Percentiles rank a stretch among this genome's conserved stretches.
Conservation (phyloP, 2,113 vertebrate genomes). For the Setophaga coronata region DNA sequence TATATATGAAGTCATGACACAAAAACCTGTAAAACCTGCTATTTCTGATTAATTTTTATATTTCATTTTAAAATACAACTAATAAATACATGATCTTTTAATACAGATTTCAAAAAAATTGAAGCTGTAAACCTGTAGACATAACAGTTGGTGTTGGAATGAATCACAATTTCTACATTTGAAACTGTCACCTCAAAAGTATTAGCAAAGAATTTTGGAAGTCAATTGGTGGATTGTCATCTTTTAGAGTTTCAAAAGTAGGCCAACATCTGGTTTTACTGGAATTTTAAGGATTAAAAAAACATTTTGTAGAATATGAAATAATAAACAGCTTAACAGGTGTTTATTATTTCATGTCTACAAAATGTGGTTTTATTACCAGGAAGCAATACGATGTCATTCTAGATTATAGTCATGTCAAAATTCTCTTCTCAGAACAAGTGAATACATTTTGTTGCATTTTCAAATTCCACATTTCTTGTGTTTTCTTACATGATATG, state of each 20-base stretch:
- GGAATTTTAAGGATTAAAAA: background rate
- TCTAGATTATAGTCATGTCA: background rate
- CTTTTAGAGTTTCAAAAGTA: background rate
- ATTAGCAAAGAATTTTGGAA: background rate
- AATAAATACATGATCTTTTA: background rate
- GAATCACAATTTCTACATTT: background rate
- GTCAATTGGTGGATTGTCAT: background rate
- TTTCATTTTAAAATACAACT: background rate
- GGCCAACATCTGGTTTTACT: background rate
- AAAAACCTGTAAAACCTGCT: rapidly evolving
- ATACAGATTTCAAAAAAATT: background rate
- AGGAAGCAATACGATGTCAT: background rate
- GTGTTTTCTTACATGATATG: background rate
- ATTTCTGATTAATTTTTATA: background rate
- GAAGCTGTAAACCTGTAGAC: background rate
- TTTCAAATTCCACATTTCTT: background rate
- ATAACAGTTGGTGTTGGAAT: background rate
- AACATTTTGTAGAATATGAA: background rate
- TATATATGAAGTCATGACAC: background rate
- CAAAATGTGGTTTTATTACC: too few species aligned
- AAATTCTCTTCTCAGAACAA: background rate
- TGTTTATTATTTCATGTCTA: too few species aligned
- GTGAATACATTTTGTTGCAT: background rate
- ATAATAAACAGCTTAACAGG: background rate
- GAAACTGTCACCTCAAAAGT: background rate